Evolutionary conservation across 2,888 invertebrate genomes (phyloP).

Genomic region (Parnassius glacialis): DNA sequence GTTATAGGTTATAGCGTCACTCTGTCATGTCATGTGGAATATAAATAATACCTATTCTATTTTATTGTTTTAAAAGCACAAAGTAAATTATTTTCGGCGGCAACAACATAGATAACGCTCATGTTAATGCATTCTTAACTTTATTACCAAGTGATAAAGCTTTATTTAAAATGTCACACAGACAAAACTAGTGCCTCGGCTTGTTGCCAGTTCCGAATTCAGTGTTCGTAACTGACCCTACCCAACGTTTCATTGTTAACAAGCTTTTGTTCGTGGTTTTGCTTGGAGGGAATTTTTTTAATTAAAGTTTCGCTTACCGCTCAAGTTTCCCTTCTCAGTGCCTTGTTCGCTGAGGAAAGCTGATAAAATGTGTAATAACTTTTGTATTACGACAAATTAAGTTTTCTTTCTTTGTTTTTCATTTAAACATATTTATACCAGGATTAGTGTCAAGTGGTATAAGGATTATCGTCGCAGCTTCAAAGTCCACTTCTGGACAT

Average conservation of each 20-base stretch:
- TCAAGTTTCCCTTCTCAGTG: slow-evolving; percentile 6
- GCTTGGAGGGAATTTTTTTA: slow-evolving; percentile 23
- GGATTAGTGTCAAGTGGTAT: too few species aligned
- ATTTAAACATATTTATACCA: slow-evolving; percentile 3
- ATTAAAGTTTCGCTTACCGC: slow-evolving; percentile 21
- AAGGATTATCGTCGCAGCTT: too few species aligned
- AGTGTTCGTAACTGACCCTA: slow-evolving; percentile 39
- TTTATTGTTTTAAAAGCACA: neutral
- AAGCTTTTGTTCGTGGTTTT: slow-evolving; percentile 28
- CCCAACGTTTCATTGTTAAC: slow-evolving; percentile 36
- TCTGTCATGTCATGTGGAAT: too few species aligned
- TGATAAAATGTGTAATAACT: slow-evolving; percentile 11
- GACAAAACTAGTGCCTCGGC: slow-evolving; percentile 30
- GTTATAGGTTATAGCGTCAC: too few species aligned
- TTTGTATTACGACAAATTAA: slow-evolving; percentile 5
- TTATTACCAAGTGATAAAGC: neutral
- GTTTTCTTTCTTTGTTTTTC: slow-evolving; percentile 1
- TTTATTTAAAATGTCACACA: neutral
- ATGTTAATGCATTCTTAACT: neutral
- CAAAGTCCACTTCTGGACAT: too few species aligned
- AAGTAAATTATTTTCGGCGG: neutral
- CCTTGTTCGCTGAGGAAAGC: slow-evolving; percentile 10
- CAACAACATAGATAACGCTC: slow-evolving; percentile 5
- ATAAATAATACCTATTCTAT: too few species aligned
- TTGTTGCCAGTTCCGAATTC: slow-evolving; percentile 32